Conservation (phyloP, 2,888 invertebrate genomes). For the Teleogryllus oceanicus region DNA sequence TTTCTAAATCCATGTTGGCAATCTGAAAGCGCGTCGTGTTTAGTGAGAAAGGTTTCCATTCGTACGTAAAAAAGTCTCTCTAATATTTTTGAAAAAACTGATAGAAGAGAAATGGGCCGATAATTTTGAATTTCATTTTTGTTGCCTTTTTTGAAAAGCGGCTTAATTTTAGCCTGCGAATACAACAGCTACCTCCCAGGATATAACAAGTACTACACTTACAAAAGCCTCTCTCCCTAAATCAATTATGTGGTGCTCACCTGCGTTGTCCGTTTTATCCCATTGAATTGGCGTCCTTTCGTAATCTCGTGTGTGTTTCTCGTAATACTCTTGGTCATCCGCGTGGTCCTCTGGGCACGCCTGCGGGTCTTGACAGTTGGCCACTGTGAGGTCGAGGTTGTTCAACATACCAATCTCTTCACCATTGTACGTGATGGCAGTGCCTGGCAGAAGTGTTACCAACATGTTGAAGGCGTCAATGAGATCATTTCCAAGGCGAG, state of each 20-base stretch:
- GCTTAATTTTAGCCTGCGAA: no score
- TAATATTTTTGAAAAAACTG: no score
- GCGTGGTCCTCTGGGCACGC: neutral
- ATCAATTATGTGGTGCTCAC: neutral
- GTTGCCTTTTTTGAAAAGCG: no score
- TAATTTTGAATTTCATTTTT: no score
- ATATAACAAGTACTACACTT: no score
- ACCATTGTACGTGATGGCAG: conserved; percentile 82
- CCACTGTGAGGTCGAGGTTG: conserved; percentile 35
- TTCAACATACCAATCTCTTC: conserved; percentile 75
- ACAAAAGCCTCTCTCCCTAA: no score
- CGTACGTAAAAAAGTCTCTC: no score
- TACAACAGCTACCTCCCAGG: no score
- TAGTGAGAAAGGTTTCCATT: no score
- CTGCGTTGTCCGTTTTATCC: conserved; percentile 7
- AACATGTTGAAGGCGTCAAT: conserved; percentile 84
- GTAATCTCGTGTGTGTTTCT: neutral
- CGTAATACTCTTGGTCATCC: neutral
- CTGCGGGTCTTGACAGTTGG: neutral
- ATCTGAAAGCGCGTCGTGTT: no score
- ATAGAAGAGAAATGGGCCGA: no score
- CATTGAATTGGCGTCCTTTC: conserved; percentile 21
- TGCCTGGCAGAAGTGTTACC: conserved; percentile 74
- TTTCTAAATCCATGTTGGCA: no score
- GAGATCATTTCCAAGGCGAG: conserved; percentile 63